Conservation (phyloP, 2,113 vertebrate genomes). For the Lepisosteus oculatus region DNA sequence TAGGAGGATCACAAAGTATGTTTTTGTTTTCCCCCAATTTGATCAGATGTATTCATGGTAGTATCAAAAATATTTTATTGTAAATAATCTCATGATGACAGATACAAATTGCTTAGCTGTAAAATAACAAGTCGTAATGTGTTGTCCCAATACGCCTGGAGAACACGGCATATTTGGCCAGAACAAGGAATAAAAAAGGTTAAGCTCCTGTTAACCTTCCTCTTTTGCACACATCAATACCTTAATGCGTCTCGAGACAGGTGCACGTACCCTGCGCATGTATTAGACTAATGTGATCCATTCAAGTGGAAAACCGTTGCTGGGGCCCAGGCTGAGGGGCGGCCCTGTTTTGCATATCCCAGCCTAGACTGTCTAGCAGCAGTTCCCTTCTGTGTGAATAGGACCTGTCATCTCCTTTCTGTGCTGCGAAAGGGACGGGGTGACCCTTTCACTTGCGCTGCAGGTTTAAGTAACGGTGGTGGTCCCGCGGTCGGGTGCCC, state of each 20-base stretch:
- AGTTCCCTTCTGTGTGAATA: slow-evolving; percentile 53
- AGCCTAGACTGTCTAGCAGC: slow-evolving; percentile 50
- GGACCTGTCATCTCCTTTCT: slow-evolving; percentile 5
- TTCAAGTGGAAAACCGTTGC: slow-evolving; percentile 48
- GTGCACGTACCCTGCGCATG: slow-evolving; percentile 38
- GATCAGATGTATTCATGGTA: too few relatives aligned
- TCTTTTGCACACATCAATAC: neutral
- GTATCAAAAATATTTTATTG: too few relatives aligned
- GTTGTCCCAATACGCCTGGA: too few relatives aligned
- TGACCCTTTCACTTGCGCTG: slow-evolving; percentile 25
- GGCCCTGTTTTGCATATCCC: slow-evolving; percentile 29
- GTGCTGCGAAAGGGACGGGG: neutral
- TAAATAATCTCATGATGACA: too few relatives aligned
- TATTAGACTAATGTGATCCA: slow-evolving; percentile 62
- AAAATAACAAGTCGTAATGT: too few relatives aligned
- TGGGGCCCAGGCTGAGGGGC: slow-evolving; percentile 38
- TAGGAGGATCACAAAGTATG: too few relatives aligned
- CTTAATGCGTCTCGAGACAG: slow-evolving; percentile 20
- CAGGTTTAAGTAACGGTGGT: slow-evolving; percentile 47
- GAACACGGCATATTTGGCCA: neutral
- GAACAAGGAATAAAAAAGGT: neutral
- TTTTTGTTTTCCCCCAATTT: too few relatives aligned
- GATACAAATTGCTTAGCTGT: too few relatives aligned
- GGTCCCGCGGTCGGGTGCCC: slow-evolving; percentile 25
- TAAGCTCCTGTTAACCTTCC: slow-evolving; percentile 2